A percentile compares a stretch with the other conserved stretches of the same genome.
Evolutionary conservation across 2,888 invertebrate species (phyloP).

Genomic region (Balanococcus diminutus): DNA sequence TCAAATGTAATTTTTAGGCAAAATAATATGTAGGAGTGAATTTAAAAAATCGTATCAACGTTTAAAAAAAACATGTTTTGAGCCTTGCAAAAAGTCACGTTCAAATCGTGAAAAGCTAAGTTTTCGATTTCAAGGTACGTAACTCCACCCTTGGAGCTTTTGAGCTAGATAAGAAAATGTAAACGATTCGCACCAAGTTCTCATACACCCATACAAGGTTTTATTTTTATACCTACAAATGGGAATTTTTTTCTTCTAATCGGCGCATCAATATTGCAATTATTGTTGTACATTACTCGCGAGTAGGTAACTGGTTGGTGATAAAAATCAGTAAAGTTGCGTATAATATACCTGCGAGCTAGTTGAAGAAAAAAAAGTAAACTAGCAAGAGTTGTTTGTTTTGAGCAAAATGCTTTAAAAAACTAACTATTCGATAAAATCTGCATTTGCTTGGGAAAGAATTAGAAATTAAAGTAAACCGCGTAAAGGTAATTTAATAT

Average conservation of each 20-base stretch:
- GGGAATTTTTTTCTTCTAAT: background rate
- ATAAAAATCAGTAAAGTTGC: conserved; percentile 5
- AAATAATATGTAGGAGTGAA: too few relatives aligned
- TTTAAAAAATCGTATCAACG: too few relatives aligned
- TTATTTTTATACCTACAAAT: background rate
- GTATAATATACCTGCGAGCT: background rate
- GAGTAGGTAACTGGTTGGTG: background rate
- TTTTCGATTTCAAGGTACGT: too few relatives aligned
- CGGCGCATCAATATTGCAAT: background rate
- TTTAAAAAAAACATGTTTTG: too few relatives aligned
- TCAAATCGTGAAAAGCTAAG: too few relatives aligned
- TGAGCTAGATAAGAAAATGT: too few relatives aligned
- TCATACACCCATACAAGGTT: too few relatives aligned
- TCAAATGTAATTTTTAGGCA: too few relatives aligned
- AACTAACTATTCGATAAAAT: conserved; percentile 6
- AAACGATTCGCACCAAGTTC: too few relatives aligned
- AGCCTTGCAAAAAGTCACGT: too few relatives aligned
- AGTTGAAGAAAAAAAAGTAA: background rate
- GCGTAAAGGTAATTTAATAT: conserved; percentile 27
- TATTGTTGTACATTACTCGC: background rate
- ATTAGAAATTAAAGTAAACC: conserved; percentile 22
- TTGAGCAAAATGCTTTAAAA: background rate
- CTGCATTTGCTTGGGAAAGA: conserved; percentile 21
- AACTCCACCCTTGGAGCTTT: too few relatives aligned
- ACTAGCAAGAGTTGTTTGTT: background rate